Percentiles rank a stretch among this genome's conserved stretches.
Conservation (phyloP, 2,888 invertebrate genomes). For the Drosophila buzzatii region DNA sequence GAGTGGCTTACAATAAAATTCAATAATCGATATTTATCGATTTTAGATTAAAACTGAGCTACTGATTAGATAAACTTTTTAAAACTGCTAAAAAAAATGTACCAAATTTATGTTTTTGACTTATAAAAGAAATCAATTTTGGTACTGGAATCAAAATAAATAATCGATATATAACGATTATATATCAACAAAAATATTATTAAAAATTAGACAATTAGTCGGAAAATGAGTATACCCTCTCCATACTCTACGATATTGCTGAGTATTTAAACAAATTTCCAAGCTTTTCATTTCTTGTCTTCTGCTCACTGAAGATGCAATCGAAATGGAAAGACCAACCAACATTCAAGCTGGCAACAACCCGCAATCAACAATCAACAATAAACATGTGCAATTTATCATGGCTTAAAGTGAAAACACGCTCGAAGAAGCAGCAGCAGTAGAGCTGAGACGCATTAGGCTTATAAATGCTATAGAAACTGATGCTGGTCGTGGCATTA, state of each 20-base stretch:
- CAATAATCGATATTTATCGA: background rate
- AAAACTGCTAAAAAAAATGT: background rate
- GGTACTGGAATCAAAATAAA: background rate
- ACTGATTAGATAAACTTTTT: too few species aligned
- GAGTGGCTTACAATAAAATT: background rate
- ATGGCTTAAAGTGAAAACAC: slow-evolving; percentile 70
- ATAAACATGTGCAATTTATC: slow-evolving; percentile 70
- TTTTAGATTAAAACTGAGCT: background rate
- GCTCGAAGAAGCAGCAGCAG: slow-evolving; percentile 27
- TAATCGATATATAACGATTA: background rate
- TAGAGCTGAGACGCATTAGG: slow-evolving; percentile 25
- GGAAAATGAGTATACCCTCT: background rate
- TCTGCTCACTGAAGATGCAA: slow-evolving; percentile 55
- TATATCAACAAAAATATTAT: background rate
- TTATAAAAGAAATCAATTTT: background rate
- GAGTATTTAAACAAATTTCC: slow-evolving; percentile 8
- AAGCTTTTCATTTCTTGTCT: slow-evolving; percentile 7
- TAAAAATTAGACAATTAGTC: too few species aligned
- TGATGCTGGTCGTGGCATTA: slow-evolving; percentile 43
- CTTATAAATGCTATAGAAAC: slow-evolving; percentile 35
- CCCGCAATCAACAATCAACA: slow-evolving; percentile 34
- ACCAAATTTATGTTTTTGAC: background rate
- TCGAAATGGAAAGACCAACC: slow-evolving; percentile 53
- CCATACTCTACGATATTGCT: background rate
- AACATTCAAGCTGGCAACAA: slow-evolving; percentile 31